Conservation (phyloP, 2,797 vertebrate species). For the Helarctos malayanus region DNA sequence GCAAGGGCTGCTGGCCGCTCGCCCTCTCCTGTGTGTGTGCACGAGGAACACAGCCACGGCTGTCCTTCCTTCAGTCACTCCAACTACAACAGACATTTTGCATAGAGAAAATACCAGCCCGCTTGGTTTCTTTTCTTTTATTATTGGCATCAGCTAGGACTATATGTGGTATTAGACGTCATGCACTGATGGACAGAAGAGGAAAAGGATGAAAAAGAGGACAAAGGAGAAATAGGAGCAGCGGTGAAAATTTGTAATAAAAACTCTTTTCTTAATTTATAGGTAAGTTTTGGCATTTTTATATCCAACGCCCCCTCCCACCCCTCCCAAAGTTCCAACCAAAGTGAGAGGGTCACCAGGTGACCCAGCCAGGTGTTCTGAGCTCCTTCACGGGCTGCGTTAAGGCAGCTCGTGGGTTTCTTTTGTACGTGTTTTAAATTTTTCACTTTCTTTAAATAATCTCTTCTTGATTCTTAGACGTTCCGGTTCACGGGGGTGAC, state of each 20-base stretch:
- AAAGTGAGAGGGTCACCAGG: slow-evolving; percentile 87
- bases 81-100: slow-evolving; percentile 87
- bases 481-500: slow-evolving; percentile 98
- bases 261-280: slow-evolving; percentile 87
- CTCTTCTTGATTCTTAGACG: slow-evolving; percentile 92
- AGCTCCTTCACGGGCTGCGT: slow-evolving; percentile 87
- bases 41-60: slow-evolving; percentile 90
- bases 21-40: slow-evolving; percentile 46
- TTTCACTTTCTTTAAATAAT: slow-evolving; percentile 89
- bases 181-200: slow-evolving; percentile 91
- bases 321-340: slow-evolving; percentile 89
- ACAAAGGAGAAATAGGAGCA: slow-evolving; percentile 90
- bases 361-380: slow-evolving; percentile 88
- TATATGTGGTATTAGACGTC: slow-evolving; percentile 93
- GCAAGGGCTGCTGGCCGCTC: slow-evolving; percentile 57
- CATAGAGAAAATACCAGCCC: slow-evolving; percentile 91
- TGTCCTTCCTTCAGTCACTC: slow-evolving; percentile 89
- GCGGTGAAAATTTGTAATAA: slow-evolving; percentile 91
- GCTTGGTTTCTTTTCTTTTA: slow-evolving; percentile 90
- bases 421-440: slow-evolving; percentile 77
- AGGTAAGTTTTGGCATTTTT: slow-evolving; percentile 91
- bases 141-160: slow-evolving; percentile 89
- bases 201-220: slow-evolving; percentile 84
- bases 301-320: slow-evolving; percentile 85
- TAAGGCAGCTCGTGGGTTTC: slow-evolving; percentile 87